Conservation (phyloP, 2,888 invertebrate species). For the Podotricha telesiphe region DNA sequence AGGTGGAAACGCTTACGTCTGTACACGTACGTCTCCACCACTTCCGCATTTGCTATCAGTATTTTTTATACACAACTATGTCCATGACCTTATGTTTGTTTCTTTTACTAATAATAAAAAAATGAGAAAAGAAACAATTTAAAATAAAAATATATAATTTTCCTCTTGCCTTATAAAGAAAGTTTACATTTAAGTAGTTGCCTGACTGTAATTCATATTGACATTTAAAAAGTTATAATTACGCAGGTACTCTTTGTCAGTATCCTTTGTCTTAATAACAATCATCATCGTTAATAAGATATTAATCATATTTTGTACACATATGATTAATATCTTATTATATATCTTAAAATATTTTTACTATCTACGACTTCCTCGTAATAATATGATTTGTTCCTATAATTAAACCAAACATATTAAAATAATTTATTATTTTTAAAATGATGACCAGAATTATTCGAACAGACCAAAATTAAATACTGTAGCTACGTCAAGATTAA, state of each 20-base stretch:
- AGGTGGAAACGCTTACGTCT: no score
- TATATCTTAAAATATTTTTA: background rate
- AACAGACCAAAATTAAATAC: no score
- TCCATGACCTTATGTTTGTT: no score
- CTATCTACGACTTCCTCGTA: background rate
- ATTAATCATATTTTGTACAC: background rate
- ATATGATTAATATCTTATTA: no score
- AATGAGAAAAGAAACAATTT: no score
- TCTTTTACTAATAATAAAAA: no score
- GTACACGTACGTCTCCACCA: background rate
- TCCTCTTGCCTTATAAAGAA: background rate
- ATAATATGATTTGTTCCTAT: no score
- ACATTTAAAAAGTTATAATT: slow-evolving; percentile 1
- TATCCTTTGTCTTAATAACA: background rate
- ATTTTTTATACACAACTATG: background rate
- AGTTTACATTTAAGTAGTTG: background rate
- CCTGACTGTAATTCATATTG: background rate
- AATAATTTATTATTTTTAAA: no score
- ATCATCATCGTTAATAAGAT: no score
- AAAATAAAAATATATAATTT: background rate
- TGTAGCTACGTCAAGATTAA: no score
- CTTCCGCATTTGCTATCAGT: background rate
- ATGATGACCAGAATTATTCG: no score
- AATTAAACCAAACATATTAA: no score
- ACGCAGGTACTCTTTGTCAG: background rate